A percentile compares a stretch with the other conserved stretches of the same genome.
Conservation (phyloP, 1,140 invertebrate species). For the Dendrolimus kikuchii region DNA sequence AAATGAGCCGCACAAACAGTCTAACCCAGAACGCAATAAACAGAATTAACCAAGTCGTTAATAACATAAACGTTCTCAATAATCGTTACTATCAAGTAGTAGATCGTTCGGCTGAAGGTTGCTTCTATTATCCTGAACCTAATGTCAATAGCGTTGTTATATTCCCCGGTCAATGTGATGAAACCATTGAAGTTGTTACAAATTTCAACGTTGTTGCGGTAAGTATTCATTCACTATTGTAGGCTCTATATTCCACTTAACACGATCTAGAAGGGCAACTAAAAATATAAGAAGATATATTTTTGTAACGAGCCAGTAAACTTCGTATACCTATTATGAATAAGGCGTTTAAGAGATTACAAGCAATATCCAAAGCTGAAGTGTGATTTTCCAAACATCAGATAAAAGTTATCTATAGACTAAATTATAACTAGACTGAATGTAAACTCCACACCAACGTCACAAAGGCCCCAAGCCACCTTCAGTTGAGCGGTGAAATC, state of each 20-base stretch:
- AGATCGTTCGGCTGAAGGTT: constrained; percentile 32
- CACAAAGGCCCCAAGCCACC: too few species aligned
- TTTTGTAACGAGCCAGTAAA: too few species aligned
- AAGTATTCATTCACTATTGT: constrained; percentile 12
- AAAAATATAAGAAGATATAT: too few species aligned
- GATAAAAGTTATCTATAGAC: too few species aligned
- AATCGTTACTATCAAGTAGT: constrained; percentile 31
- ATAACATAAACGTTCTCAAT: constrained; percentile 36
- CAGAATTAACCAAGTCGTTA: constrained; percentile 30
- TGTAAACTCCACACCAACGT: too few species aligned
- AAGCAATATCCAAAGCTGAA: too few species aligned
- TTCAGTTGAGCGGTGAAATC: too few species aligned
- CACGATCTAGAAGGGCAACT: not conserved
- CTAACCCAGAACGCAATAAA: constrained; percentile 20
- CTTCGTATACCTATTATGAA: too few species aligned
- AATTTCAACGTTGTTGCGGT: constrained; percentile 28
- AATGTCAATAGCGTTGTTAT: constrained; percentile 15
- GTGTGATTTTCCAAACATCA: too few species aligned
- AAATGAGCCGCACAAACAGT: constrained; percentile 33
- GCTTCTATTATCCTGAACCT: constrained; percentile 43
- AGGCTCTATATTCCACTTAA: not conserved
- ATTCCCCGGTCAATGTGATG: constrained; percentile 42
- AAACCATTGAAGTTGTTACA: constrained; percentile 27
- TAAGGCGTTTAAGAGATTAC: too few species aligned
- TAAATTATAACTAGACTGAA: too few species aligned